phyloP scores from a whole-genome alignment of 1,140 invertebrate genomes.

The Danaus plexippus region DNA sequence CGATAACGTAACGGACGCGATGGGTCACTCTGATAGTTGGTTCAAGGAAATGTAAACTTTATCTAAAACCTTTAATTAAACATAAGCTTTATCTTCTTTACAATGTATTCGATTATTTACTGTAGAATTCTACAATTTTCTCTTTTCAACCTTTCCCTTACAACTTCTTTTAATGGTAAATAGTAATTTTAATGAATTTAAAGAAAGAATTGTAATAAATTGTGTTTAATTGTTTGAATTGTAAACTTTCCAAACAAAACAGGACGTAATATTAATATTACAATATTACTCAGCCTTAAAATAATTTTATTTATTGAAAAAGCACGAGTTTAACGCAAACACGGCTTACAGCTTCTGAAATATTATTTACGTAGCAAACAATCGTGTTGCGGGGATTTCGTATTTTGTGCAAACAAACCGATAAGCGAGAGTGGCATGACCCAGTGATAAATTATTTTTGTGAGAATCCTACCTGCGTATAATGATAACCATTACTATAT shows the following conservation, averaged over 20 bases:
- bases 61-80: too few species aligned
- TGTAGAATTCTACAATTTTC: too few species aligned
- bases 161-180: too few species aligned
- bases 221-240: too few species aligned
- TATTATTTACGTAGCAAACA: constrained; percentile 49
- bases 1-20: constrained; percentile 39
- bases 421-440: constrained; percentile 36
- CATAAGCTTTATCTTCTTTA: too few species aligned
- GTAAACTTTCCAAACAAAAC: too few species aligned
- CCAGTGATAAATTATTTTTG: constrained; percentile 27
- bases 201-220: too few species aligned
- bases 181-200: too few species aligned
- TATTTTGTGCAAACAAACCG: constrained; percentile 39
- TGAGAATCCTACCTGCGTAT: constrained; percentile 16
- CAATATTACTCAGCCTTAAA: too few species aligned
- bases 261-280: too few species aligned
- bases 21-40: constrained; percentile 37
- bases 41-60: constrained; percentile 10
- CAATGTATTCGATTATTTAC: too few species aligned
- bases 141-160: too few species aligned
- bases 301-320: constrained; percentile 19
- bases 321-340: constrained; percentile 25
- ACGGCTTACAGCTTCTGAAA: constrained; percentile 30
- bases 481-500: constrained; percentile 11
- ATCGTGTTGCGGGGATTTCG: constrained; percentile 34